Percentiles rank a stretch among this genome's conserved stretches.
Evolutionary conservation across 2,113 vertebrate species (phyloP).

Genomic region (Macaca nemestrina): DNA sequence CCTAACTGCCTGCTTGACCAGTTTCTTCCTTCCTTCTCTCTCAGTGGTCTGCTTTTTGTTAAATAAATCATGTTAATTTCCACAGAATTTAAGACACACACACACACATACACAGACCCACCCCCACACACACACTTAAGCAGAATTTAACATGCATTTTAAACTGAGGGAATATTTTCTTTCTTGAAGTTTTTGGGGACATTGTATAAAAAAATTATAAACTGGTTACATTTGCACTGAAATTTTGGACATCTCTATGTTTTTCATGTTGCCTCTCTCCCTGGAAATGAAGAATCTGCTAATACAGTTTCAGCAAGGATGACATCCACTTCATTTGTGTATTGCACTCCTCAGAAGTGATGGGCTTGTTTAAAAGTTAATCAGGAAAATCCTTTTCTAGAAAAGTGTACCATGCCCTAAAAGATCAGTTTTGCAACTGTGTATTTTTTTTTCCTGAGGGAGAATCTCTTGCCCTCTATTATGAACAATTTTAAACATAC

Average conservation of each 20-base stretch:
- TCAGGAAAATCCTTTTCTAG: constrained; percentile 5
- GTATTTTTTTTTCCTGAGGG: not conserved
- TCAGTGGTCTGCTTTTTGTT: not conserved
- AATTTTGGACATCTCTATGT: not conserved
- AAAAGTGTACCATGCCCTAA: not conserved
- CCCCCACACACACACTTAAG: not conserved
- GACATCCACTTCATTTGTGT: not conserved
- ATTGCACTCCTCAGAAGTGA: not conserved
- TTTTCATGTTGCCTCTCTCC: not conserved
- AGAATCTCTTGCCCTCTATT: not conserved
- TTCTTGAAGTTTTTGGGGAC: not conserved
- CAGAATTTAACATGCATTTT: not conserved
- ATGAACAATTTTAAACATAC: not conserved
- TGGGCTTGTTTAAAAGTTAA: constrained; percentile 44
- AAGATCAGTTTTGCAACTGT: constrained; percentile 37
- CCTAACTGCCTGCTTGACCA: too few relatives aligned
- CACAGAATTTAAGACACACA: not conserved
- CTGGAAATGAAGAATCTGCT: not conserved
- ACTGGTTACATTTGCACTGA: not conserved
- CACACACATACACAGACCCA: not conserved
- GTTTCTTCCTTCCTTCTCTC: too few relatives aligned
- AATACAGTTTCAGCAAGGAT: not conserved
- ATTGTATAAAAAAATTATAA: constrained; percentile 32
- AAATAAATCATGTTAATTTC: not conserved
- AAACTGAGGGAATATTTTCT: constrained; percentile 36